Percentiles rank a stretch among this genome's conserved stretches.
Evolutionary conservation across 2,113 vertebrate genomes (phyloP).

Genomic region (Zosterops pallidus): DNA sequence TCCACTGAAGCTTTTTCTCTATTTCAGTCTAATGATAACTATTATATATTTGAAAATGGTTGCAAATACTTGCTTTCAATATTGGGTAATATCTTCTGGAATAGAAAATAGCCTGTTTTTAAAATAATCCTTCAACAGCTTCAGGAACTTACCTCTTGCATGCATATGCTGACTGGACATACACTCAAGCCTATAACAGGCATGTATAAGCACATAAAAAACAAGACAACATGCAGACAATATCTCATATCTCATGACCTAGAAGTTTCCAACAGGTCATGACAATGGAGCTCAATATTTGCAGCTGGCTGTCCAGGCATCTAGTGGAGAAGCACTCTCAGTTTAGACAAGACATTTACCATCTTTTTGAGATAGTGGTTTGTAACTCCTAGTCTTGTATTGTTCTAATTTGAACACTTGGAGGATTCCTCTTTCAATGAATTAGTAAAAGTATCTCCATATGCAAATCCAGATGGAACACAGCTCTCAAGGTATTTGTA

Average conservation of each 20-base stretch:
- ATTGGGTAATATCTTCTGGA: not conserved
- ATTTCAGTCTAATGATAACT: not conserved
- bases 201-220: not conserved
- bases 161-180: not conserved
- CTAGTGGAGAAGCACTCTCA: not conserved
- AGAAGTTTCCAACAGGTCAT: not conserved
- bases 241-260: not conserved
- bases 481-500: not conserved
- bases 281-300: not conserved
- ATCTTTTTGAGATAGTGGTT: not conserved
- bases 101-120: not conserved
- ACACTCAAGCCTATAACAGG: not conserved
- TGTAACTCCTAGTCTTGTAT: not conserved
- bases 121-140: not conserved
- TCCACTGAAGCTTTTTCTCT: not conserved
- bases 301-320: not conserved
- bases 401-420: not conserved
- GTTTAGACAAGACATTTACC: not conserved
- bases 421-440: not conserved
- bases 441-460: not conserved
- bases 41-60: not conserved
- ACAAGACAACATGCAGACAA: not conserved
- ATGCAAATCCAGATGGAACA: not conserved
- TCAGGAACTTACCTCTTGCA: not conserved
- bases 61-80: not conserved